Percentiles rank a stretch among this genome's conserved stretches.
phyloP scores from a whole-genome alignment of 2,888 invertebrate genomes.

The Dolichopus griseipennis region DNA sequence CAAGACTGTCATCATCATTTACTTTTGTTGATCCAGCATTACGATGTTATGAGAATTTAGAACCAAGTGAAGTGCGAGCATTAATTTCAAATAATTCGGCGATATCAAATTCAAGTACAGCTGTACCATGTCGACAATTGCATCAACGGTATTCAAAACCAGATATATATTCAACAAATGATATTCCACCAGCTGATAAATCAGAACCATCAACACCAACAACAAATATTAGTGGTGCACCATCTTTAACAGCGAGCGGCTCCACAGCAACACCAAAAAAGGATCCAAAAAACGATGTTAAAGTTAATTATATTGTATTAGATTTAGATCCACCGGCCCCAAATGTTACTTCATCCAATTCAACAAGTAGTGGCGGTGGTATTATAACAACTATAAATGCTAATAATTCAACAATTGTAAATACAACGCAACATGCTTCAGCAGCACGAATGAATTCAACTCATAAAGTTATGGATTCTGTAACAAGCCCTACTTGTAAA shows the following conservation, averaged over 20 bases:
- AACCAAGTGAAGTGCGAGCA: conserved; percentile 22
- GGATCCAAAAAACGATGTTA: conserved; percentile 12
- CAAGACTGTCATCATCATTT: conserved; percentile 17
- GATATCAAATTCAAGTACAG: background rate
- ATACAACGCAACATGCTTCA: conserved; percentile 8
- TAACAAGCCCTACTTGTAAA: background rate
- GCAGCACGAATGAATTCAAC: conserved; percentile 8
- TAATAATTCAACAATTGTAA: conserved; percentile 1
- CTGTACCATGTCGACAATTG: background rate
- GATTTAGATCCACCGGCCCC: conserved; percentile 24
- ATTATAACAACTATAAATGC: conserved; percentile 5
- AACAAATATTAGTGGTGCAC: conserved; percentile 12
- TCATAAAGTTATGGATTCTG: background rate
- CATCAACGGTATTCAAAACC: conserved; percentile 24
- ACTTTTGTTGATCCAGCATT: conserved; percentile 15
- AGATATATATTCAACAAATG: conserved; percentile 25
- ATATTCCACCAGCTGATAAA: conserved; percentile 21
- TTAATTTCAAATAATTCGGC: conserved; percentile 8
- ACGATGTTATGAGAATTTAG: conserved; percentile 28
- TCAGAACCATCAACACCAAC: conserved; percentile 26
- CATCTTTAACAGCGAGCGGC: background rate
- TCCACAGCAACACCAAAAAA: conserved; percentile 2
- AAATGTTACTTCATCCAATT: background rate
- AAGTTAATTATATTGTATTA: conserved; percentile 26
- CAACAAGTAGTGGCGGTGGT: background rate